Percentiles rank a stretch among this genome's conserved stretches.
phyloP scores from a whole-genome alignment of 1,140 invertebrate genomes.

The Lamellibrachia luymesi region DNA sequence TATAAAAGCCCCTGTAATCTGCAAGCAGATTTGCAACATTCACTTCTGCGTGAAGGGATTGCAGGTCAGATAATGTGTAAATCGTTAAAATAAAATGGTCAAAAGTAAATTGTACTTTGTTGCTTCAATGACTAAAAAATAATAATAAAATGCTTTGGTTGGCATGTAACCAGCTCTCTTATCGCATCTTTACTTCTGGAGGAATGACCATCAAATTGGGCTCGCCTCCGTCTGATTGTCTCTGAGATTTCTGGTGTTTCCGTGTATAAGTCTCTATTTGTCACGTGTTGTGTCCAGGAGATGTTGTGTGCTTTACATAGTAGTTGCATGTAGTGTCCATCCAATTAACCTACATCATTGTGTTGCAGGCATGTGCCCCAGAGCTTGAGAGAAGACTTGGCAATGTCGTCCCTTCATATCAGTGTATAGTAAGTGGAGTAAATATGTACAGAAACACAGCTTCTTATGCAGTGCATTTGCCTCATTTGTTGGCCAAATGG shows the following conservation, averaged over 20 bases:
- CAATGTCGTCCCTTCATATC: constrained; percentile 68
- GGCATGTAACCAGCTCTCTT: no score
- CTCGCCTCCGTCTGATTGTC: no score
- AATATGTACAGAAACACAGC: neutral
- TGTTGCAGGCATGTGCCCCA: constrained; percentile 67
- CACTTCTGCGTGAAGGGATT: neutral
- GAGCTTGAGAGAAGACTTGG: constrained; percentile 69
- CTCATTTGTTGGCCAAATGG: no score
- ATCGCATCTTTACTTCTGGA: neutral
- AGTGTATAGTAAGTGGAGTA: constrained; percentile 59
- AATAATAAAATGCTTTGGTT: neutral
- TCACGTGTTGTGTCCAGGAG: no score
- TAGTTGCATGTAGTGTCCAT: neutral
- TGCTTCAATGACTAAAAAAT: constrained; percentile 14
- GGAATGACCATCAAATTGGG: neutral
- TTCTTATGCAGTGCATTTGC: no score
- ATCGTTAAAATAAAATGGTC: neutral
- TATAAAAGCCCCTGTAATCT: neutral
- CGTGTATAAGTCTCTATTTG: no score
- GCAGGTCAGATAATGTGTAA: neutral
- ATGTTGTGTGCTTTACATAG: no score
- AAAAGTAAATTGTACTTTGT: constrained; percentile 15
- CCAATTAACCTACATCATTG: neutral
- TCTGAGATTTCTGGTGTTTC: no score
- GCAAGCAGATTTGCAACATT: neutral